Conservation (phyloP, 2,888 invertebrate species). For the Xylota sylvarum region DNA sequence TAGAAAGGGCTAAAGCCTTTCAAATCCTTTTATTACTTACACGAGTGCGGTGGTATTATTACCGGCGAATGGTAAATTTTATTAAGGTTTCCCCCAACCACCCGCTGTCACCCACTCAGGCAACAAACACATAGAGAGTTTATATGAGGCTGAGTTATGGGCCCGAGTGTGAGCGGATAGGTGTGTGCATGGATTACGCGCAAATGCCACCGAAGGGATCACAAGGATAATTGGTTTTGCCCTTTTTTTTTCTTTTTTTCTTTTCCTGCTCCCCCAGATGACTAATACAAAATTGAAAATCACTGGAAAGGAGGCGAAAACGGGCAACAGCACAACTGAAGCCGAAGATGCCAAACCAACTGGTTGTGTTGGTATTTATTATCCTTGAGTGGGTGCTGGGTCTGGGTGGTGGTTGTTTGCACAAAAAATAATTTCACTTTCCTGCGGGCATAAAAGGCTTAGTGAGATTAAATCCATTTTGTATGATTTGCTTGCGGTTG, state of each 20-base stretch:
- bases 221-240: conserved; percentile 73
- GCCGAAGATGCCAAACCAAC: conserved; percentile 38
- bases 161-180: neutral
- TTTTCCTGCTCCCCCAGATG: neutral
- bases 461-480: conserved; percentile 70
- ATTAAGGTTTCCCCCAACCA: conserved; percentile 40
- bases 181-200: conserved; percentile 59
- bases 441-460: conserved; percentile 69
- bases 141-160: conserved; percentile 28
- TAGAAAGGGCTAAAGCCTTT: conserved; percentile 61
- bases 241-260: conserved; percentile 39
- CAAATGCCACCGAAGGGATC: conserved; percentile 67
- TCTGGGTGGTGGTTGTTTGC: conserved; percentile 28
- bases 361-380: conserved; percentile 47
- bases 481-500: conserved; percentile 69
- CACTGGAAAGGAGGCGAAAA: conserved; percentile 25
- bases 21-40: conserved; percentile 72
- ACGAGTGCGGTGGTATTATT: conserved; percentile 71
- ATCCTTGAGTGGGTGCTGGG: conserved; percentile 27
- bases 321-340: conserved; percentile 26
- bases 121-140: conserved; percentile 16
- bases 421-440: conserved; percentile 69
- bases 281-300: conserved; percentile 67
- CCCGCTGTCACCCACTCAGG: neutral
- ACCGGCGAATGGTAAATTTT: conserved; percentile 60